Conservation (phyloP, 2,113 vertebrate genomes). For the Scomber japonicus region DNA sequence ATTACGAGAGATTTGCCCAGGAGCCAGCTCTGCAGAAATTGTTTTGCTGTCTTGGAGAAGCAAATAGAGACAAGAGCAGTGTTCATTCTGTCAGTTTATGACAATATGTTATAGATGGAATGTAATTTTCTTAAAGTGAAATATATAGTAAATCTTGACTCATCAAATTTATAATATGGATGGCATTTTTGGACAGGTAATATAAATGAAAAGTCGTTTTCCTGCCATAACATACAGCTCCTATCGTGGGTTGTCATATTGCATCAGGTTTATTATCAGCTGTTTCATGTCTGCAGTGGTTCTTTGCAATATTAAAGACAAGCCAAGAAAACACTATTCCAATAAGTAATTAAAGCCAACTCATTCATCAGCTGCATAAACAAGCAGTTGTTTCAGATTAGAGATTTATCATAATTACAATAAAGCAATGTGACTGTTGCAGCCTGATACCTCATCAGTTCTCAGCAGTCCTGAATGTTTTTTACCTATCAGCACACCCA, state of each 20-base stretch:
- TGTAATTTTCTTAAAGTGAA: constrained; percentile 23
- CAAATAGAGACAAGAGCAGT: constrained; percentile 27
- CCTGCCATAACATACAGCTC: not conserved
- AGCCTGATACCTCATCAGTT: constrained; percentile 12
- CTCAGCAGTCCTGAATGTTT: constrained; percentile 3
- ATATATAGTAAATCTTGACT: constrained; percentile 20
- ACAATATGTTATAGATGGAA: constrained; percentile 2
- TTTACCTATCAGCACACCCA: constrained; percentile 32
- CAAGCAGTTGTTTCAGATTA: constrained; percentile 57
- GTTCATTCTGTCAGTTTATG: constrained; percentile 5
- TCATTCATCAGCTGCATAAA: constrained; percentile 71
- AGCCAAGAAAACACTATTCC: constrained; percentile 41
- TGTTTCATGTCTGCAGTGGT: constrained; percentile 18
- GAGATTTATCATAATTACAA: constrained; percentile 71
- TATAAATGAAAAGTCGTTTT: constrained; percentile 46
- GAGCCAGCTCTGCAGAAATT: constrained; percentile 32
- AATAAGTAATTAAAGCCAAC: constrained; percentile 70
- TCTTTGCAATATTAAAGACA: constrained; percentile 26
- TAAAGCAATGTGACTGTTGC: constrained; percentile 35
- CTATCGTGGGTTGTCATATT: constrained; percentile 11
- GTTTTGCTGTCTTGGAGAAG: constrained; percentile 28
- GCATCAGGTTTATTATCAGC: constrained; percentile 23
- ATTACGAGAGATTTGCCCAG: constrained; percentile 42
- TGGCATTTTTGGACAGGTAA: constrained; percentile 30
- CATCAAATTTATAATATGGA: constrained; percentile 27